Base-by-base conservation (phyloP, 2,888 invertebrate species). In the Desoria tigrina region DNA sequence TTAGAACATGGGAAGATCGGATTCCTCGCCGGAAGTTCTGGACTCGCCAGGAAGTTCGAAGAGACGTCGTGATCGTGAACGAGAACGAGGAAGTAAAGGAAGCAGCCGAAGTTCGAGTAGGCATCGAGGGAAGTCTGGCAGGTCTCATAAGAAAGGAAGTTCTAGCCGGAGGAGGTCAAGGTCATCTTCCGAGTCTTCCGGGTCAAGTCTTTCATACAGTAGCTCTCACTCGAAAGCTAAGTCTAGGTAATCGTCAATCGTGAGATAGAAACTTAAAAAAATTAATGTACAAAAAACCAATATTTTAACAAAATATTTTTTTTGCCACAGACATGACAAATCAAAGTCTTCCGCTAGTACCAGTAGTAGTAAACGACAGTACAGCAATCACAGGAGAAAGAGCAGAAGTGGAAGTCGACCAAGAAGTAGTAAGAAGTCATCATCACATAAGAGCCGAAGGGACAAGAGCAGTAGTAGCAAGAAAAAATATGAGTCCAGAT, bases 1-100 rank as follows among this genome's bases (percentile, higher is more conserved):
- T 49, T 21, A n/a, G 49, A 57, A 57, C 27, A 26, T 66, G 66
- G 66, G 66, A 4, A 51, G 55, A 37, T 66, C 66, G 4, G 66
- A 66, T 39, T 66, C 66, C 2, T 45, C 45, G 9, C n/a, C 21
- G 6, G 45, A 45, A 16, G 6, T 21, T 6, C 45, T 45, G 23
- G 51, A 51, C 21, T 51, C 51, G 6, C 16, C 21, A 16, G 27
- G 26, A 9, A 18, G 51, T 14, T 16, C 14, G 9, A 18, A 23
- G 7, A 23, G 23, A 14, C 26, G 23, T 16, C 21, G 18, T 11
- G 18, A 49, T 7, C n/a, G 18, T 7, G 18, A 18, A 7, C 9
- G 49, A 11, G 18, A 7, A 49, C 9, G 51, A 7, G 16, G 16
- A 6, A 23, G 16, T 16, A 27, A 45, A 21, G 21, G 21, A 9